A percentile compares a stretch with the other conserved stretches of the same genome.
Evolutionary conservation across 2,113 vertebrate genomes (phyloP).

Genomic region (Thamnaconus septentrionalis): DNA sequence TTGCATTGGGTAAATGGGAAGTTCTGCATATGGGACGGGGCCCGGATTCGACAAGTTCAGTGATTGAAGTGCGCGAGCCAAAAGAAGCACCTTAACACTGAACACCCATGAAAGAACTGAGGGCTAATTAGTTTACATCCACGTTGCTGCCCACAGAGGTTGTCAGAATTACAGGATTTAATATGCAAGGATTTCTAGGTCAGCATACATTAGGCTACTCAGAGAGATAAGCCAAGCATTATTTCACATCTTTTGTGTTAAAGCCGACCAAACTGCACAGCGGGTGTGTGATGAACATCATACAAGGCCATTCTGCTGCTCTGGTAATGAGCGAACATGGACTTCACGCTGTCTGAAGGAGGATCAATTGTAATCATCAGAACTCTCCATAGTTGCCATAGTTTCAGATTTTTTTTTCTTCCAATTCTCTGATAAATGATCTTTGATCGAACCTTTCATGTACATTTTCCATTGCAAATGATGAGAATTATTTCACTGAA

Average conservation of each 20-base stretch:
- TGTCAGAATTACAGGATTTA: slow-evolving; percentile 14
- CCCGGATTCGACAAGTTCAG: slow-evolving; percentile 22
- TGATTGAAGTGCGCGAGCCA: slow-evolving; percentile 8
- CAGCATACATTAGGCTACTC: slow-evolving; percentile 18
- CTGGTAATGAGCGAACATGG: slow-evolving; percentile 29
- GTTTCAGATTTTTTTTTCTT: slow-evolving; percentile 43
- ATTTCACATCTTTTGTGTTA: slow-evolving; percentile 7
- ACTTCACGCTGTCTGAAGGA: slow-evolving; percentile 40
- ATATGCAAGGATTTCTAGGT: slow-evolving; percentile 33
- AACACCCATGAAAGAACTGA: background rate
- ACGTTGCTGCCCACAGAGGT: background rate
- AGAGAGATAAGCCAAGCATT: background rate
- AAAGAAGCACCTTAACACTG: background rate
- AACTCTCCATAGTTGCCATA: slow-evolving; percentile 31
- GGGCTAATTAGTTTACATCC: slow-evolving; percentile 34
- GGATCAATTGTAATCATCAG: slow-evolving; percentile 61
- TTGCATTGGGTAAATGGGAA: slow-evolving; percentile 29
- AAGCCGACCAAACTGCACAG: slow-evolving; percentile 14
- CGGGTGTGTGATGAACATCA: slow-evolving; percentile 24
- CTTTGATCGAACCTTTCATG: background rate
- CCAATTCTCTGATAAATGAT: slow-evolving; percentile 2
- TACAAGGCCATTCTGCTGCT: background rate
- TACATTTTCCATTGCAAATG: background rate
- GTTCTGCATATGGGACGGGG: slow-evolving; percentile 24
- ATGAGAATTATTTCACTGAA: too few species aligned